These are phyloP conservation scores for Bambusicola thoracicus DNA, from an alignment of 2,113 vertebrate species.

Conservation along the genomic window DNA sequence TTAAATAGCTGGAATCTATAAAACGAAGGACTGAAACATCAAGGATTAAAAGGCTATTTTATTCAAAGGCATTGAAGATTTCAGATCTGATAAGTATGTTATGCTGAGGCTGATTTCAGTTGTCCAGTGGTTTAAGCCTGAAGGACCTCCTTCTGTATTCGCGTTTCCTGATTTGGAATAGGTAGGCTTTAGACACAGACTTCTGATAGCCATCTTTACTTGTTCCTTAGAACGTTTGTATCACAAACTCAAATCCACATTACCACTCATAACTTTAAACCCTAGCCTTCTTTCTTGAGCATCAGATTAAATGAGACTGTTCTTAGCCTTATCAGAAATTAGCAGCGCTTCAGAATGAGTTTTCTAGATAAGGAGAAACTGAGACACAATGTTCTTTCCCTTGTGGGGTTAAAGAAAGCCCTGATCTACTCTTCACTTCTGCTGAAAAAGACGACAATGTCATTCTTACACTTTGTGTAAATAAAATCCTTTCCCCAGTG, in stretches of 20 bases:
- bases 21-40: background rate
- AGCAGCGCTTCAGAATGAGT: background rate
- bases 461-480: background rate
- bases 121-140: background rate
- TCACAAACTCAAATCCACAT: background rate
- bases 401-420: background rate
- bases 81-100: conserved; percentile 38
- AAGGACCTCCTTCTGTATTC: background rate
- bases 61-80: conserved; percentile 23
- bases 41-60: background rate
- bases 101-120: conserved; percentile 28
- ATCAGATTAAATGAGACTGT: background rate
- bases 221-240: background rate
- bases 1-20: background rate
- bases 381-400: background rate
- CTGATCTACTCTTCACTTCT: background rate
- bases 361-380: background rate
- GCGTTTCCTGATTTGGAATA: conserved; percentile 4
- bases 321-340: background rate
- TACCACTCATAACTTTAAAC: background rate
- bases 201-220: background rate
- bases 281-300: background rate
- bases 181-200: background rate
- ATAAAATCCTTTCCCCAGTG: background rate
- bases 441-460: background rate